Percentiles rank a stretch among this genome's conserved stretches.
These are phyloP conservation scores for Drosophila jambulina DNA, from an alignment of 1,140 invertebrate genomes.

Conservation along the genomic window DNA sequence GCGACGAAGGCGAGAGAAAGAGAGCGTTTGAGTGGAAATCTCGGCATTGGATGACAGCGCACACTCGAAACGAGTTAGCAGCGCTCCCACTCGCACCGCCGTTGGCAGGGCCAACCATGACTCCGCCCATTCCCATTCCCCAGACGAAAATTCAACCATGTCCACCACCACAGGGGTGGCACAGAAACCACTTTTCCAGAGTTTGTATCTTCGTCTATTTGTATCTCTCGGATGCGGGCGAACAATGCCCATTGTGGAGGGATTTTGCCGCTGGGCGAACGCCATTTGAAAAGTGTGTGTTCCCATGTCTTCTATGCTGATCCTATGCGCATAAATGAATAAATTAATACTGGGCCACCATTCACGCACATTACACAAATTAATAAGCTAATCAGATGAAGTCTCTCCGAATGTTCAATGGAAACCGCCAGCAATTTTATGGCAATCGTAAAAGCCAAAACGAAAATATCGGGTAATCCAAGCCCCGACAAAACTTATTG, in stretches of 20 bases:
- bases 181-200: conserved; percentile 41
- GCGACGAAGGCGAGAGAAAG: background rate
- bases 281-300: conserved; percentile 16
- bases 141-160: background rate
- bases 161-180: conserved; percentile 27
- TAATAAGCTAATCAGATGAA: conserved; percentile 60
- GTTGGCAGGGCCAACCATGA: background rate
- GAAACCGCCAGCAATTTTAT: conserved; percentile 59
- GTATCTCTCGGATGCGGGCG: conserved; percentile 49
- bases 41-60: conserved; percentile 46
- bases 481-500: conserved; percentile 34
- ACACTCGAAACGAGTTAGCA: conserved; percentile 57
- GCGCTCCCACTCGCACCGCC: conserved; percentile 34
- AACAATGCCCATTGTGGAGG: conserved; percentile 54
- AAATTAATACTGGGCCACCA: conserved; percentile 45
- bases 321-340: conserved; percentile 62
- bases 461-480: conserved; percentile 50
- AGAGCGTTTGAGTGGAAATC: conserved; percentile 61
- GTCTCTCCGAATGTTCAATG: conserved; percentile 37
- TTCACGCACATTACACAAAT: conserved; percentile 55
- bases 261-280: conserved; percentile 46
- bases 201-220: conserved; percentile 5
- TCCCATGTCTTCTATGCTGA: conserved; percentile 1
- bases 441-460: conserved; percentile 38
- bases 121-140: conserved; percentile 39